These are phyloP conservation scores for Alosa alosa DNA, from an alignment of 2,113 vertebrate species.

Conservation along the genomic window DNA sequence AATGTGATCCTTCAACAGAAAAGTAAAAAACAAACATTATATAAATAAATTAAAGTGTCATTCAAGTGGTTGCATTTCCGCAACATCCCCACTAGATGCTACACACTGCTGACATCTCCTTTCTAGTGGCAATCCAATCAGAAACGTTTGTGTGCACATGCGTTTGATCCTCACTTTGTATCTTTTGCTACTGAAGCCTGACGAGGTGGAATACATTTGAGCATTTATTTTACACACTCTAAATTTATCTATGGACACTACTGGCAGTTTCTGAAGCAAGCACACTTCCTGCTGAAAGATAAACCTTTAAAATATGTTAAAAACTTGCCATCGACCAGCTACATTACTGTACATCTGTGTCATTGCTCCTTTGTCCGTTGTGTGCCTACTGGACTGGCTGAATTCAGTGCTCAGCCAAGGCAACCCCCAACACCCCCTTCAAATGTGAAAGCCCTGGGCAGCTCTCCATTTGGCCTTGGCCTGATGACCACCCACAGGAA, in stretches of 20 bases:
- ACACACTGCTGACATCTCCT: no score
- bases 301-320: background rate
- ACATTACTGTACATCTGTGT: background rate
- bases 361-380: background rate
- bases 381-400: background rate
- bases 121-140: no score
- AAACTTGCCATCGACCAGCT: background rate
- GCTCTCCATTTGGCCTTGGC: background rate
- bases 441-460: background rate
- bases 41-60: no score
- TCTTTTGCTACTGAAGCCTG: no score
- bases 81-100: no score
- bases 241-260: background rate
- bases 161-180: no score
- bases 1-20: no score
- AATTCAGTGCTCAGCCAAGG: background rate
- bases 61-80: no score
- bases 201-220: no score
- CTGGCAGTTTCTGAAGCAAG: background rate
- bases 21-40: no score
- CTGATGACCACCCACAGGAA: conserved; percentile 11
- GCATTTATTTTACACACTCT: no score
- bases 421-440: background rate
- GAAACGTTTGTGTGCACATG: no score
- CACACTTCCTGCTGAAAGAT: background rate